Evolutionary conservation across 2,113 vertebrate species (phyloP).

Genomic region (Osmerus eperlanus): DNA sequence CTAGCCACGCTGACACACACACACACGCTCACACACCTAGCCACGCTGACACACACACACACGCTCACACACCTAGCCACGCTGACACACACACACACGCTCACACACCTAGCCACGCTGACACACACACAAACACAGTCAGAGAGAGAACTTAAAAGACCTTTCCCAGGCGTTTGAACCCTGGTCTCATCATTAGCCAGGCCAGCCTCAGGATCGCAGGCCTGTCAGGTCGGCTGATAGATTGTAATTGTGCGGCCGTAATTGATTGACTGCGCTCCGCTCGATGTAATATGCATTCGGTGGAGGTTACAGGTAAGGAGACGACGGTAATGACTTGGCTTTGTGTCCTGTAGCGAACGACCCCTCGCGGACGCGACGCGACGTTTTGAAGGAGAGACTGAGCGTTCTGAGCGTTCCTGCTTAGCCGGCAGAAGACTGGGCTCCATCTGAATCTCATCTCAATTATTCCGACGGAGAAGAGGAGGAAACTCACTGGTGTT

Average conservation of each 20-base stretch:
- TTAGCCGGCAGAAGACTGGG: conserved; percentile 58
- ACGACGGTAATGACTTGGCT: conserved; percentile 54
- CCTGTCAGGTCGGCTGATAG: conserved; percentile 67
- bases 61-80: too few species aligned
- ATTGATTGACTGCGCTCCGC: conserved; percentile 64
- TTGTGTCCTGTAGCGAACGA: conserved; percentile 67
- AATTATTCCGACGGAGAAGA: conserved; percentile 65
- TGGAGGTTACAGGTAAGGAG: conserved; percentile 66
- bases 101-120: too few species aligned
- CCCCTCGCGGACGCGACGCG: conserved; percentile 58
- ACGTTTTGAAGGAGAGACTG: conserved; percentile 50
- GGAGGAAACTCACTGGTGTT: conserved; percentile 50
- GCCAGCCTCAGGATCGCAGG: conserved; percentile 62
- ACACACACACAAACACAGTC: too few species aligned
- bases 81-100: too few species aligned
- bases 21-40: too few species aligned
- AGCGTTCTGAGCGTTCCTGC: conserved; percentile 61
- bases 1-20: too few species aligned
- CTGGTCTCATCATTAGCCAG: conserved; percentile 59
- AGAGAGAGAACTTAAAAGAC: conserved; percentile 43
- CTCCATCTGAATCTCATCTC: conserved; percentile 75
- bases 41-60: too few species aligned
- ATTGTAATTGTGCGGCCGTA: conserved; percentile 62
- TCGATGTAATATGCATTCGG: conserved; percentile 65
- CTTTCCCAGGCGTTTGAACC: conserved; percentile 66